phyloP scores from a whole-genome alignment of 2,797 vertebrate species.

The Gallinago nigripennis region DNA sequence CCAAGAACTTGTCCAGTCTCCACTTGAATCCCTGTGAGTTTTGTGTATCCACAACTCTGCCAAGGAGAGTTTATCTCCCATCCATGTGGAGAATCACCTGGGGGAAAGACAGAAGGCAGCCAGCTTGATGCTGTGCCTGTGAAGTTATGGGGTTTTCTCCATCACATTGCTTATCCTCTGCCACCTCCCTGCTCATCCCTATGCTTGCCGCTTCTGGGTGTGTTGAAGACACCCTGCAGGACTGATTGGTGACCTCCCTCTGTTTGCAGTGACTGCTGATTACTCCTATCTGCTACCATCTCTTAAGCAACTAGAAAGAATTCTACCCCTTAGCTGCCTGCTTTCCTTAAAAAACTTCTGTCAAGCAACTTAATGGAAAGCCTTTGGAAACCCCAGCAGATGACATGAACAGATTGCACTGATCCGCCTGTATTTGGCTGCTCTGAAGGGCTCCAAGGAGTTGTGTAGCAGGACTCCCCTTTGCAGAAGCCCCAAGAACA shows the following conservation, averaged over 20 bases:
- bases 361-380: neutral
- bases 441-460: neutral
- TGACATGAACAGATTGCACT: neutral
- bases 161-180: neutral
- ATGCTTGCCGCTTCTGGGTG: neutral
- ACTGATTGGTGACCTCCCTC: neutral
- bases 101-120: neutral
- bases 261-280: neutral
- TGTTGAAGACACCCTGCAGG: neutral
- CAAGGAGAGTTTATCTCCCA: neutral
- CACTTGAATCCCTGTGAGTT: neutral
- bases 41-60: neutral
- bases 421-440: fast-evolving
- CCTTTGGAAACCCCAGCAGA: neutral
- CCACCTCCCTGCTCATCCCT: neutral
- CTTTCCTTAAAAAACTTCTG: neutral
- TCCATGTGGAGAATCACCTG: neutral
- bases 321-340: neutral
- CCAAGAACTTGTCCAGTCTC: neutral
- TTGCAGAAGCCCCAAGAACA: neutral
- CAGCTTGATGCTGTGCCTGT: neutral
- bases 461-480: neutral
- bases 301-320: neutral
- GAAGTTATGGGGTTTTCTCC: neutral
- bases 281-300: neutral